Evolutionary conservation across 2,888 invertebrate genomes (phyloP).

Genomic region (Galeopsomyia nigrocyanea): DNA sequence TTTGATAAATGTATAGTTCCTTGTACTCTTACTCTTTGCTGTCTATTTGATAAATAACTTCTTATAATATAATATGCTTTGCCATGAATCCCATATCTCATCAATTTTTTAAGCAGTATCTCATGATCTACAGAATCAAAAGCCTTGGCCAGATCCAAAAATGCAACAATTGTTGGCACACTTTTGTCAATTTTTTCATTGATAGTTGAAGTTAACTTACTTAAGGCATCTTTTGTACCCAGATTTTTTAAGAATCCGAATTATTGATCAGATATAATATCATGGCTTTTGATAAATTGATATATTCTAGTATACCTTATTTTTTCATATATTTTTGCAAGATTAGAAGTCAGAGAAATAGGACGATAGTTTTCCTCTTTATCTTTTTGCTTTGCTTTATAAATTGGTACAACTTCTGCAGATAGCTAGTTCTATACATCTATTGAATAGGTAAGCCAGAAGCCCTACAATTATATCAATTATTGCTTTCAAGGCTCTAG

Average conservation of each 20-base stretch:
- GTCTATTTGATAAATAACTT: conserved; percentile 22
- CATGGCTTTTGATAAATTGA: conserved; percentile 11
- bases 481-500: conserved; percentile 7
- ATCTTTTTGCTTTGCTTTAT: conserved; percentile 40
- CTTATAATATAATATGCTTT: conserved; percentile 12
- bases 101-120: conserved; percentile 43
- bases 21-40: conserved; percentile 18
- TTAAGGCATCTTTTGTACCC: conserved; percentile 46
- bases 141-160: conserved; percentile 45
- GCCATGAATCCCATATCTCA: conserved; percentile 33
- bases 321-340: conserved; percentile 49
- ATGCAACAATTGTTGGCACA: conserved; percentile 38
- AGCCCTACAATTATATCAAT: background rate
- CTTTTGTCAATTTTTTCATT: conserved; percentile 39
- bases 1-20: background rate
- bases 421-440: conserved; percentile 3
- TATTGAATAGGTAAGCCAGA: conserved; percentile 11
- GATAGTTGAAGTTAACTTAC: conserved; percentile 35
- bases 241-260: conserved; percentile 43
- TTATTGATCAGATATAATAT: too few relatives aligned
- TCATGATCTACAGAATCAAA: conserved; percentile 43
- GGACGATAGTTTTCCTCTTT: conserved; percentile 45
- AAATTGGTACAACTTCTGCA: conserved; percentile 41
- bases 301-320: conserved; percentile 43
- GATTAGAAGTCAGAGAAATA: conserved; percentile 43